Percentiles rank a stretch among this genome's conserved stretches.
Evolutionary conservation across 35 echinoderm and acorn worm species (phyloP).

Genomic region (Amphiura filiformis): DNA sequence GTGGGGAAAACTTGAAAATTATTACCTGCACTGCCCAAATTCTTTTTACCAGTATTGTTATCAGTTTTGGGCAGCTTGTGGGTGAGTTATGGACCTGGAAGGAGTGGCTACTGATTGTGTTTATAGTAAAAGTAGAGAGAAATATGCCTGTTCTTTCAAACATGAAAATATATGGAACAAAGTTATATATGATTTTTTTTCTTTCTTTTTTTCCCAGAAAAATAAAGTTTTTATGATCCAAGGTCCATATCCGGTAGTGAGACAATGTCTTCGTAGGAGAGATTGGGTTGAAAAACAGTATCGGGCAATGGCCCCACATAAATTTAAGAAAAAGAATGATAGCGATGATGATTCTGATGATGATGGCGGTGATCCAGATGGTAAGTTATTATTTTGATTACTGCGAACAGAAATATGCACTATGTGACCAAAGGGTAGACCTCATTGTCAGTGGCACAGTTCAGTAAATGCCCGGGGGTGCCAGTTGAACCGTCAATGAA

Average conservation of each 20-base stretch:
- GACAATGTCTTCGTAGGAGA: constrained; percentile 75
- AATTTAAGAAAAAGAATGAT: constrained; percentile 59
- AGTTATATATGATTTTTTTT: background rate
- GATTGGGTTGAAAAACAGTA: constrained; percentile 96
- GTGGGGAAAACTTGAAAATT: too few relatives aligned
- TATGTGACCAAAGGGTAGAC: background rate
- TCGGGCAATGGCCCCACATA: constrained; percentile 73
- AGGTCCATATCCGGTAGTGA: constrained; percentile 90
- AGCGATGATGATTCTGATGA: constrained; percentile 65
- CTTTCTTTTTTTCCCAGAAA: constrained; percentile 32
- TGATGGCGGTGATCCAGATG: constrained; percentile 74
- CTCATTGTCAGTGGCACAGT: too few relatives aligned
- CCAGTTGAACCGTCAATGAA: too few relatives aligned
- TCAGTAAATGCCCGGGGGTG: too few relatives aligned
- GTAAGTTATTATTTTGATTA: too few relatives aligned
- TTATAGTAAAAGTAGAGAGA: too few relatives aligned
- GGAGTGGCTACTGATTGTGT: too few relatives aligned
- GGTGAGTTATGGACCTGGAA: too few relatives aligned
- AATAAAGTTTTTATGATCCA: constrained; percentile 93
- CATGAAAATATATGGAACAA: background rate
- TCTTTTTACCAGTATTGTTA: too few relatives aligned
- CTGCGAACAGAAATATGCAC: background rate
- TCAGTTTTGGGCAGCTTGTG: too few relatives aligned
- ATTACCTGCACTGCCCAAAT: too few relatives aligned
- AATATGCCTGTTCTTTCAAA: background rate